phyloP scores from a whole-genome alignment of 2,888 invertebrate genomes.

The Rhodophaea formosa region DNA sequence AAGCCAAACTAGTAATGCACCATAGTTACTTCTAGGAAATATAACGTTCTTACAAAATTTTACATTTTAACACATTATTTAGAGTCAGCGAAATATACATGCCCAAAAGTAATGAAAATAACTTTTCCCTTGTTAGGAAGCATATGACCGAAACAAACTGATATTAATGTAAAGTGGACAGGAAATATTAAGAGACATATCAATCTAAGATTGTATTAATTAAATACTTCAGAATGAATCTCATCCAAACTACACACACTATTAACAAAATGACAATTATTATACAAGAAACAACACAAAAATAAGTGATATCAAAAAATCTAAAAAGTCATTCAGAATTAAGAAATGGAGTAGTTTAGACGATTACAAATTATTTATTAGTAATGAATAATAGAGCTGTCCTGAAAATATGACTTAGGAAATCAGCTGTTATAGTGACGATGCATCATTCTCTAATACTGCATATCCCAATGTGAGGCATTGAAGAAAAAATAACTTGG shows the following conservation, averaged over 20 bases:
- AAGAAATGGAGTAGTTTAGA: constrained; percentile 64
- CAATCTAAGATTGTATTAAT: constrained; percentile 60
- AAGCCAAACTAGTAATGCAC: constrained; percentile 79
- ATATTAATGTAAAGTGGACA: constrained; percentile 66
- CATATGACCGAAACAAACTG: constrained; percentile 65
- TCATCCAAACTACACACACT: constrained; percentile 70
- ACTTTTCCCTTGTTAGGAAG: constrained; percentile 78
- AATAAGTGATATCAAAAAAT: constrained; percentile 21
- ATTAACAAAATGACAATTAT: constrained; percentile 21
- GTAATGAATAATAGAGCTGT: constrained; percentile 81
- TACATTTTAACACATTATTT: constrained; percentile 60
- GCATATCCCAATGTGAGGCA: constrained; percentile 79
- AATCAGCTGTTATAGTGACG: constrained; percentile 80
- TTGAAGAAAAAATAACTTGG: constrained; percentile 76
- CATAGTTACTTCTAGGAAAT: constrained; percentile 68
- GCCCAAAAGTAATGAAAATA: constrained; percentile 76
- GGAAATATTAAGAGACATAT: constrained; percentile 55
- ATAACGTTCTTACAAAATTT: constrained; percentile 38
- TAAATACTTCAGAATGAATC: constrained; percentile 63
- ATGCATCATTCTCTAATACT: constrained; percentile 81
- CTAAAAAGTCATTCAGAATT: constrained; percentile 28
- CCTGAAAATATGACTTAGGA: constrained; percentile 75
- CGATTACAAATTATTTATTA: constrained; percentile 67
- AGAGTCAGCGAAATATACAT: constrained; percentile 76
- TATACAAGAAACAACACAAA: constrained; percentile 28